Base-by-base conservation (phyloP, 1,140 invertebrate genomes). In the Sinonovacula constricta region DNA sequence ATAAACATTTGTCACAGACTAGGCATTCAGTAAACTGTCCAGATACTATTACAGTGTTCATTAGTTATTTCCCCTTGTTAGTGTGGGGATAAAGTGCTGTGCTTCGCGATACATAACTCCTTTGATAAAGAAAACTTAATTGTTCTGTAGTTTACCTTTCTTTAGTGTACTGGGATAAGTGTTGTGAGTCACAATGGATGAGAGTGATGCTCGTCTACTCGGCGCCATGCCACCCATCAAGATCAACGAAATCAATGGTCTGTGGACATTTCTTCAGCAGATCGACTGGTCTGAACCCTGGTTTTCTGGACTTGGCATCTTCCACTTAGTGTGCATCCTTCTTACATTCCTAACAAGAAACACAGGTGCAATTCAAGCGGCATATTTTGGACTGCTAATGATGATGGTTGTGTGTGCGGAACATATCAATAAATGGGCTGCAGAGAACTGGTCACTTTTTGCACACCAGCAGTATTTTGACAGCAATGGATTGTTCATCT, bases 391-490 rank as follows among this genome's bases (percentile, higher is more conserved):
- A 36, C 24, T 74, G 2, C 45, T 76, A 96, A 95, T 97, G 84
- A 90, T 96, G 15, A 88, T 96, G 68, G 96, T 97, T 3, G 97
- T 96, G 89, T 96, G 95, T 85, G 96, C 96, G 34, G 95, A 97
- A 91, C 95, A 93, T 83, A 96, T 97, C 72, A 97, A 97, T 89
- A 94, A 96, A 92, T 92, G 96, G 66, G 96, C 95, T 24, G 95
- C 96, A 0, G 93, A 92, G 80, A 94, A 97, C 90, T 97, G 31
- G 83, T 93, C 94, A 86, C 91, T 94, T 51, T 97, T 97, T 89
- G 96, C 96, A 5, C 93, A 94, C 76, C 96, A 97, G 83, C 96
- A 97, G 87, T 97, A 97, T 91, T 97, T 97, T 90, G 96, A 97
- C 89, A 95, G 95, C 80, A 95, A 96, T 91, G 96, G 96, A 51